Base-by-base conservation (phyloP, 2,113 vertebrate species). In the Tenebrosternarchus preto region DNA sequence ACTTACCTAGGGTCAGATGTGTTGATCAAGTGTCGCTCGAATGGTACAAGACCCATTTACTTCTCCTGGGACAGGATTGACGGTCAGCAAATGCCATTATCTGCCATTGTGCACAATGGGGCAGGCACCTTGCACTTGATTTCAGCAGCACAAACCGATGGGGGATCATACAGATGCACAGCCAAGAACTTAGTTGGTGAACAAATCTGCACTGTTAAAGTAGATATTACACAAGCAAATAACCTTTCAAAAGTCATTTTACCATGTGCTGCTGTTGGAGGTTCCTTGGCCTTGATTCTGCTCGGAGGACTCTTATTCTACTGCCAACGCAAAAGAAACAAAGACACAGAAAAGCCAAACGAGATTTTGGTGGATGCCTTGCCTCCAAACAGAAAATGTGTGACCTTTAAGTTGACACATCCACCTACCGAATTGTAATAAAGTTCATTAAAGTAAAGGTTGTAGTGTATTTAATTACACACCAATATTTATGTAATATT, bases 1-100 rank as follows among this genome's bases (percentile, higher is more conserved):
- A n/a, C n/a, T n/a, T n/a, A n/a, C n/a, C n/a, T n/a, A n/a, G n/a
- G 57, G 57, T 59, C 57, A 59, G 57, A 59, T 59, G 57, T 59
- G 57, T 59, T 59, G 5, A 3, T 53, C 2, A 59, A 59, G 57
- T 59, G 19, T 19, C n/a, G 8, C 5, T 59, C n/a, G 2, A 22
- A n/a, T 59, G 57, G n/a, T 5, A 59, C 57, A 20, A 59, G n/a
- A 22, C 57, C 19, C 3, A 59, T 59, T 19, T 59, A 4, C n/a
- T 59, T 5, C 57, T 4, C 57, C 57, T 59, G 57, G 57, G n/a
- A 59, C 19, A 59, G 57, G 20, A 59, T 22, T n/a, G 19, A 59
- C 20, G 19, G 57, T 3, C 57, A 59, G 16, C 16, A n/a, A n/a
- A 4, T 59, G 57, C 57, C 57, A 5, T 3, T 59, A 2, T 59